Evolutionary conservation across 2,113 vertebrate species (phyloP).

Genomic region (Abramis brama): DNA sequence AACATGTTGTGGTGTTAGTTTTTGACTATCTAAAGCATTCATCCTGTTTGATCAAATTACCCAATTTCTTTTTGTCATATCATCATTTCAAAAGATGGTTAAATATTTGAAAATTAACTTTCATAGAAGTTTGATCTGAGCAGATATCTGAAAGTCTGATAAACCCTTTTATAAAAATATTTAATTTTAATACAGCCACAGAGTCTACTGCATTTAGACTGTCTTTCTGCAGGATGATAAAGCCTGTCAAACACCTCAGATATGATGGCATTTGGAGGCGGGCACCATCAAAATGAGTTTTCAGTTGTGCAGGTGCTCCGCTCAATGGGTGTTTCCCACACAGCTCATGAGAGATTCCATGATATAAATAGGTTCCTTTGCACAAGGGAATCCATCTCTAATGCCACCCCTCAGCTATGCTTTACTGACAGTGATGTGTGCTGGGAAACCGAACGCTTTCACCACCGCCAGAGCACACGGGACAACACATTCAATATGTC

Average conservation of each 20-base stretch:
- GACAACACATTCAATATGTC: background rate
- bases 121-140: too few species aligned
- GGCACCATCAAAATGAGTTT: background rate
- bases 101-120: too few species aligned
- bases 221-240: background rate
- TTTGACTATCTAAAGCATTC: too few species aligned
- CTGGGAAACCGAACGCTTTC: conserved; percentile 60
- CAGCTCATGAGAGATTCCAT: conserved; percentile 22
- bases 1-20: too few species aligned
- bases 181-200: too few species aligned
- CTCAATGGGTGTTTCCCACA: conserved; percentile 42
- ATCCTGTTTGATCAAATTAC: too few species aligned
- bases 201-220: too few species aligned
- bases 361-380: conserved; percentile 66
- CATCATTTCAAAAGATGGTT: too few species aligned
- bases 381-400: conserved; percentile 49
- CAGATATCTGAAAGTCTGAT: too few species aligned
- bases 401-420: conserved; percentile 59
- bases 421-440: conserved; percentile 59
- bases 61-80: too few species aligned
- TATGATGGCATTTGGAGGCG: background rate
- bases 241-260: background rate
- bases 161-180: too few species aligned
- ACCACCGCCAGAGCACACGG: background rate
- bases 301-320: background rate